Evolutionary conservation across 1,140 invertebrate genomes (phyloP).

Genomic region (Limonius californicus): DNA sequence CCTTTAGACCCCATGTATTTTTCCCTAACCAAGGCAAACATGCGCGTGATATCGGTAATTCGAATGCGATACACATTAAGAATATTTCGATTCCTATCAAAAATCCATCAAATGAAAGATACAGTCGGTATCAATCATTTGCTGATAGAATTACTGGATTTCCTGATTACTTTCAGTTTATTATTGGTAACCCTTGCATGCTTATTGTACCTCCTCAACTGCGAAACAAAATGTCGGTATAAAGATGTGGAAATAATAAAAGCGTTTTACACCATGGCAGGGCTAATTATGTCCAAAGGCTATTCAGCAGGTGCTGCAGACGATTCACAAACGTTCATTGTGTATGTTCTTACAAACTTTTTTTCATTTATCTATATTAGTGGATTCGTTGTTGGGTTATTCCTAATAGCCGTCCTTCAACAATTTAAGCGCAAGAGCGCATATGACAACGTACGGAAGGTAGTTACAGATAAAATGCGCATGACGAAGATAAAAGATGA

Average conservation of each 20-base stretch:
- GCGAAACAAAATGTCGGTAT: background rate
- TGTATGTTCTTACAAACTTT: too few relatives aligned
- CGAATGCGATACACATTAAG: slow-evolving; percentile 14
- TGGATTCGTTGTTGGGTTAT: too few relatives aligned
- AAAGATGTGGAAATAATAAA: too few relatives aligned
- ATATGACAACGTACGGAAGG: background rate
- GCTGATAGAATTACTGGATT: background rate
- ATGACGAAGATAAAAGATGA: too few relatives aligned
- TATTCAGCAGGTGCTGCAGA: too few relatives aligned
- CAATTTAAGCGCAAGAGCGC: background rate
- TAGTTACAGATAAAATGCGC: background rate
- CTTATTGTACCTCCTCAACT: background rate
- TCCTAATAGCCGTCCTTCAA: too few relatives aligned
- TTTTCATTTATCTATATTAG: too few relatives aligned
- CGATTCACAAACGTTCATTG: too few relatives aligned
- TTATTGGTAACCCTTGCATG: background rate
- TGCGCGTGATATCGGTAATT: background rate
- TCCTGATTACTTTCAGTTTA: background rate
- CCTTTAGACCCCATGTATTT: slow-evolving; percentile 13
- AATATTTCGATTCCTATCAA: background rate
- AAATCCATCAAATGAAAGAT: background rate
- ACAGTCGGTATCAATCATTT: background rate
- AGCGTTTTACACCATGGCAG: too few relatives aligned
- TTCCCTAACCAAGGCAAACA: background rate
- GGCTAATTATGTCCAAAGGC: too few relatives aligned